Conservation (phyloP, 2,797 vertebrate species). For the Tokudaia tokunoshimensis region DNA sequence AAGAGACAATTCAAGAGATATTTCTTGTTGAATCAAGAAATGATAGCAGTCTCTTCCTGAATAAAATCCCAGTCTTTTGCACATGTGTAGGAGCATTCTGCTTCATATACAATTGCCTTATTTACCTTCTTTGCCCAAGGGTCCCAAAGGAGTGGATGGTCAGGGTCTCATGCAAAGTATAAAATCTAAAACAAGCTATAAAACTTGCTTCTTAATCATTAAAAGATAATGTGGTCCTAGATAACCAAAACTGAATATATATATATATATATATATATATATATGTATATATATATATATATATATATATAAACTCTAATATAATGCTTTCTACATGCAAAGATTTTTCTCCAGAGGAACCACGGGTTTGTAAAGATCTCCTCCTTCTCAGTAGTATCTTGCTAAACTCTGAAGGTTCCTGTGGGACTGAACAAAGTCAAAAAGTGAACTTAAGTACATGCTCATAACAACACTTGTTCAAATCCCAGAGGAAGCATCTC, state of each 20-base stretch:
- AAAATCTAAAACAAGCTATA: background rate
- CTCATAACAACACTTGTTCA: background rate
- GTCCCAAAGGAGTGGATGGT: background rate
- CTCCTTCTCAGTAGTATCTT: background rate
- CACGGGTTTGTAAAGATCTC: background rate
- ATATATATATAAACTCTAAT: too few species aligned
- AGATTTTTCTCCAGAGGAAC: background rate
- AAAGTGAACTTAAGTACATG: slow-evolving; percentile 15
- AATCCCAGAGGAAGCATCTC: slow-evolving; percentile 2
- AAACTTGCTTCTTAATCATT: slow-evolving; percentile 32
- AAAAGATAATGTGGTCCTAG: background rate
- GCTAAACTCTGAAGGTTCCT: background rate
- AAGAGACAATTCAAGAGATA: slow-evolving; percentile 19
- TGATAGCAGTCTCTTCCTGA: background rate
- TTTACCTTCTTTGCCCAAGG: background rate
- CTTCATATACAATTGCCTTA: background rate
- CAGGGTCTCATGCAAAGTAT: background rate
- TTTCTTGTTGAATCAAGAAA: slow-evolving; percentile 22
- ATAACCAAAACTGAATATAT: slow-evolving; percentile 8
- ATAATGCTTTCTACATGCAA: background rate
- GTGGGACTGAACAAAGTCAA: background rate
- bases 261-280: too few species aligned
- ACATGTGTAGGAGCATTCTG: background rate
- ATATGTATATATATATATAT: too few species aligned
- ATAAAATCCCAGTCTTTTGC: slow-evolving; percentile 29